Evolutionary conservation across 1,140 invertebrate genomes (phyloP).

Genomic region (Drosophila varians): DNA sequence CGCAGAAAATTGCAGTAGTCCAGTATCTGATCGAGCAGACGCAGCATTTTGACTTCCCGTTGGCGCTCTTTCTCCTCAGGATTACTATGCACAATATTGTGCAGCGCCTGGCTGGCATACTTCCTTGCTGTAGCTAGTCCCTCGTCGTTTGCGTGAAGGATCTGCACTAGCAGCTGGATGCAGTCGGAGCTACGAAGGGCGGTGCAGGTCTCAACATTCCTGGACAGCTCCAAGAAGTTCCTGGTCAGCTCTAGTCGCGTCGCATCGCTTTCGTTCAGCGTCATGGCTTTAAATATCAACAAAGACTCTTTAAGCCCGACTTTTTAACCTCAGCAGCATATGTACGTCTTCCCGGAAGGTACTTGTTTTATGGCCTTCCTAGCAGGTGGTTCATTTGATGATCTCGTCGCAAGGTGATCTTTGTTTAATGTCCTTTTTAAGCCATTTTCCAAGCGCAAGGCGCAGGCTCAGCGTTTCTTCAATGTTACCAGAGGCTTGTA

Average conservation of each 20-base stretch:
- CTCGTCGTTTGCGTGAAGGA: conserved; percentile 90
- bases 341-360: conserved; percentile 14
- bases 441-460: conserved; percentile 44
- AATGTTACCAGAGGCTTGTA: conserved; percentile 1
- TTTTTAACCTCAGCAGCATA: not conserved
- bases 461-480: conserved; percentile 24
- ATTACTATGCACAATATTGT: conserved; percentile 96
- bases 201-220: conserved; percentile 94
- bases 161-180: conserved; percentile 94
- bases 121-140: conserved; percentile 84
- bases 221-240: conserved; percentile 94
- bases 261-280: conserved; percentile 67
- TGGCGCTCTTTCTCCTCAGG: conserved; percentile 94
- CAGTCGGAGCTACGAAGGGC: conserved; percentile 96
- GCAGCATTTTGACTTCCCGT: conserved; percentile 93
- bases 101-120: conserved; percentile 91
- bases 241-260: conserved; percentile 94
- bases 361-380: conserved; percentile 3
- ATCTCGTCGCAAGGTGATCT: conserved; percentile 15
- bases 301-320: conserved; percentile 10
- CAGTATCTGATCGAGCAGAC: conserved; percentile 91
- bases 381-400: conserved; percentile 22
- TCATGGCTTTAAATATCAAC: conserved; percentile 47
- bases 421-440: conserved; percentile 32
- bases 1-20: conserved; percentile 88